Conservation (phyloP, 2,113 vertebrate genomes). For the Tichodroma muraria region DNA sequence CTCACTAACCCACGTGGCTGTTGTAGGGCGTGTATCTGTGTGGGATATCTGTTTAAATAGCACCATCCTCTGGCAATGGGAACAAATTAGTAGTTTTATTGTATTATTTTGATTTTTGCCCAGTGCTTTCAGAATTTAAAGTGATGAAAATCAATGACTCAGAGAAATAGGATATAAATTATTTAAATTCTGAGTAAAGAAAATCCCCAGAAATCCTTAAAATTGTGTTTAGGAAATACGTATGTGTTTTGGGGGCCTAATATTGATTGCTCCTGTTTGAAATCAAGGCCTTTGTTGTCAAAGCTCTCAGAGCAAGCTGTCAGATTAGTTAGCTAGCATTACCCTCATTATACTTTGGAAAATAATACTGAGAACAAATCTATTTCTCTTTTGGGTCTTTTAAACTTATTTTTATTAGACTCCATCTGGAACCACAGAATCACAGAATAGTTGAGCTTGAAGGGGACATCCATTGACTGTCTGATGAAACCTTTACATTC, state of each 20-base stretch:
- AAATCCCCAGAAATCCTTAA: neutral
- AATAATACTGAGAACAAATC: neutral
- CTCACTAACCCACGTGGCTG: neutral
- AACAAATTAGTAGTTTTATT: neutral
- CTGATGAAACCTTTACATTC: neutral
- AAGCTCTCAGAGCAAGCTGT: neutral
- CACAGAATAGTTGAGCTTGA: neutral
- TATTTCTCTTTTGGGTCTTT: neutral
- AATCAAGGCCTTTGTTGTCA: neutral
- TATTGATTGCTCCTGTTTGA: neutral
- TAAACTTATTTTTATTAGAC: neutral
- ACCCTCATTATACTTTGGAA: neutral
- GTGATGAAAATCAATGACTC: neutral
- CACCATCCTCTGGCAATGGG: constrained; percentile 6
- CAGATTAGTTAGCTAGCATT: neutral
- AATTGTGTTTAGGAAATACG: neutral
- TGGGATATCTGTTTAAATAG: constrained; percentile 6
- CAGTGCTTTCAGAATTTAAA: neutral
- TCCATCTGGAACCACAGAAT: neutral
- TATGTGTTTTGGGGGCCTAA: neutral
- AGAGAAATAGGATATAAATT: neutral
- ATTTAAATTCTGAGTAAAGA: neutral
- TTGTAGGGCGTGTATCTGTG: neutral
- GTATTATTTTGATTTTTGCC: neutral
- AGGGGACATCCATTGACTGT: neutral